These are phyloP conservation scores for Polietes domitor DNA, from an alignment of 2,888 invertebrate genomes.

Conservation along the genomic window DNA sequence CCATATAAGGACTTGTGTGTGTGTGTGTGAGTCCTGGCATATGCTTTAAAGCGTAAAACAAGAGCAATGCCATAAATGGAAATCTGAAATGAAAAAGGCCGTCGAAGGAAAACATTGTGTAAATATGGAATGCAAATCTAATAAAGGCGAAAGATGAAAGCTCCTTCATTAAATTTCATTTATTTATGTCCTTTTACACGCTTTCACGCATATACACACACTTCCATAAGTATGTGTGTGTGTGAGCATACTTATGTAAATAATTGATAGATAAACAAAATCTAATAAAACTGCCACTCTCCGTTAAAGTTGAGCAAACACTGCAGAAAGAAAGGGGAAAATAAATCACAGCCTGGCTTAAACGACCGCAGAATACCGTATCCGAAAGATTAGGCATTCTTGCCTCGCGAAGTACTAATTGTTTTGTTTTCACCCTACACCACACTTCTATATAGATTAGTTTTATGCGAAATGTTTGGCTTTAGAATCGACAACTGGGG, in stretches of 20 bases:
- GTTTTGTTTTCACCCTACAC: too few species aligned
- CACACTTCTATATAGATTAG: too few species aligned
- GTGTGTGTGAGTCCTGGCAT: neutral
- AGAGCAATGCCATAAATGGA: slow-evolving; percentile 32
- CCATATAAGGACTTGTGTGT: neutral
- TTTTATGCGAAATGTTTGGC: too few species aligned
- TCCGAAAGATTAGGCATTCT: too few species aligned
- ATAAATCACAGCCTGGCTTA: neutral
- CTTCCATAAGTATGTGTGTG: neutral
- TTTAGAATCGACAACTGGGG: too few species aligned
- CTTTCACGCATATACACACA: neutral
- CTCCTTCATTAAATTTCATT: slow-evolving; percentile 35
- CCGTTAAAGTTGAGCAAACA: slow-evolving; percentile 9
- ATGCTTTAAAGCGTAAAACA: slow-evolving; percentile 35
- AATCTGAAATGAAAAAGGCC: neutral
- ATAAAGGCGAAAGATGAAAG: slow-evolving; percentile 52
- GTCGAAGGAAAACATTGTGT: slow-evolving; percentile 35
- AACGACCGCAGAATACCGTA: neutral
- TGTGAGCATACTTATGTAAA: slow-evolving; percentile 35
- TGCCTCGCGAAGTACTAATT: too few species aligned
- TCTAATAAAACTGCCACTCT: slow-evolving; percentile 59
- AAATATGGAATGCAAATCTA: slow-evolving; percentile 45
- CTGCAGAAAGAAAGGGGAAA: neutral
- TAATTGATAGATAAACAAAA: slow-evolving; percentile 61
- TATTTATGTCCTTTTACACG: neutral